Percentiles rank a stretch among this genome's conserved stretches.
Conservation (phyloP, 2,888 invertebrate species). For the Leptura quadrifasciata region DNA sequence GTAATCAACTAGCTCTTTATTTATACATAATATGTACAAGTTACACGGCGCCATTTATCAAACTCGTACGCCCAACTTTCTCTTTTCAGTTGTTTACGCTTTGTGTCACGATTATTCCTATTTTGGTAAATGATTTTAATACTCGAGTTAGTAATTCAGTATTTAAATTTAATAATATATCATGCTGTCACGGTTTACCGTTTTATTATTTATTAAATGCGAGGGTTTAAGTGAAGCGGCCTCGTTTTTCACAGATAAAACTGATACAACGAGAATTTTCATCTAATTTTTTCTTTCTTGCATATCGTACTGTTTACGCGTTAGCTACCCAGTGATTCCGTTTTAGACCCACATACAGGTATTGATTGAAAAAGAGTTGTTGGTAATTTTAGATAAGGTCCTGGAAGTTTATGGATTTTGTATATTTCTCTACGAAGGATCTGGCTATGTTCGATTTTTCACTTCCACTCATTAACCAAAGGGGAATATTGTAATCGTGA, state of each 20-base stretch:
- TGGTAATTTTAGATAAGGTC: too few species aligned
- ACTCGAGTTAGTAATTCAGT: not conserved
- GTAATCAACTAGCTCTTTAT: not conserved
- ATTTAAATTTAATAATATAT: constrained; percentile 1
- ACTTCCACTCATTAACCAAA: too few species aligned
- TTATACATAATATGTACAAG: not conserved
- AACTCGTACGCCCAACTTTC: not conserved
- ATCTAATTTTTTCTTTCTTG: too few species aligned
- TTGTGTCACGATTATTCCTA: constrained; percentile 17
- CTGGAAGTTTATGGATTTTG: too few species aligned
- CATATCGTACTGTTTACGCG: too few species aligned
- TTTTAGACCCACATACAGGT: too few species aligned
- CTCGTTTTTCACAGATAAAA: not conserved
- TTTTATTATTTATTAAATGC: not conserved
- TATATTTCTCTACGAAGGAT: too few species aligned
- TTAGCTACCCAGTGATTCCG: too few species aligned
- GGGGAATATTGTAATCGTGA: too few species aligned
- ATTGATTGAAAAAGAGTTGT: too few species aligned
- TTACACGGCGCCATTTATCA: not conserved
- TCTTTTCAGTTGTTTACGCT: constrained; percentile 1
- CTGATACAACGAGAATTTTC: too few species aligned
- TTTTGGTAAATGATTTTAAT: constrained; percentile 14
- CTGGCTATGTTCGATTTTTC: too few species aligned
- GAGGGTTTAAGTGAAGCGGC: not conserved
- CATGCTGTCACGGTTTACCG: constrained; percentile 3